Evolutionary conservation across 2,888 invertebrate species (phyloP).

Genomic region (Hemithea aestivaria): DNA sequence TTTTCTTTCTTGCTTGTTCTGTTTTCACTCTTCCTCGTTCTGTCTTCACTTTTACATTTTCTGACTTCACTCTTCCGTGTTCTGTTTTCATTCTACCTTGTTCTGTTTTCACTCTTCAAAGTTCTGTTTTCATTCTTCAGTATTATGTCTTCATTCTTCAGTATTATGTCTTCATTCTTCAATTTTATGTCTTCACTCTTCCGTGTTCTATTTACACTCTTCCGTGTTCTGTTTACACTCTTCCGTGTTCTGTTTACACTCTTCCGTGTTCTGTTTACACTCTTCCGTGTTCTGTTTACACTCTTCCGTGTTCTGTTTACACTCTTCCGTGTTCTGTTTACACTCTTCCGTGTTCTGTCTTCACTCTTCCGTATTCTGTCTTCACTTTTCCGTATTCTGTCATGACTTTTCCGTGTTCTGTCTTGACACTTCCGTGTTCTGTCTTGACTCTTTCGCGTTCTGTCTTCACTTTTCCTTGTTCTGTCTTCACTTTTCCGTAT

Average conservation of each 20-base stretch:
- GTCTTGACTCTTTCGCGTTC: conserved; percentile 8
- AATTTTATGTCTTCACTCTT: conserved; percentile 1
- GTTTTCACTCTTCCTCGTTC: conserved; percentile 13
- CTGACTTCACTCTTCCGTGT: neutral
- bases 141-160: neutral
- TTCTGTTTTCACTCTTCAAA: conserved; percentile 1
- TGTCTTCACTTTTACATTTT: conserved; percentile 13
- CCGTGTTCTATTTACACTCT: conserved; percentile 4
- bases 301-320: conserved; percentile 7
- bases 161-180: conserved; percentile 1
- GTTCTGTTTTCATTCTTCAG: neutral
- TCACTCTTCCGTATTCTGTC: conserved; percentile 12
- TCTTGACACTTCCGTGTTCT: conserved; percentile 1
- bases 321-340: conserved; percentile 13
- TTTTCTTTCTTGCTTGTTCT: conserved; percentile 9
- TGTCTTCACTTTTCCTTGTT: conserved; percentile 9
- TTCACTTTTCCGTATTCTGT: neutral
- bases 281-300: conserved; percentile 10
- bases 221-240: conserved; percentile 4
- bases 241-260: conserved; percentile 1
- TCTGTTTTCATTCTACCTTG: conserved; percentile 7
- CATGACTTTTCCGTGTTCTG: conserved; percentile 5
- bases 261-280: conserved; percentile 4
- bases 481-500: too few species aligned
- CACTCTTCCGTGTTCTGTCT: conserved; percentile 11